phyloP scores from a whole-genome alignment of 2,888 invertebrate genomes.

The Heliconius sara region DNA sequence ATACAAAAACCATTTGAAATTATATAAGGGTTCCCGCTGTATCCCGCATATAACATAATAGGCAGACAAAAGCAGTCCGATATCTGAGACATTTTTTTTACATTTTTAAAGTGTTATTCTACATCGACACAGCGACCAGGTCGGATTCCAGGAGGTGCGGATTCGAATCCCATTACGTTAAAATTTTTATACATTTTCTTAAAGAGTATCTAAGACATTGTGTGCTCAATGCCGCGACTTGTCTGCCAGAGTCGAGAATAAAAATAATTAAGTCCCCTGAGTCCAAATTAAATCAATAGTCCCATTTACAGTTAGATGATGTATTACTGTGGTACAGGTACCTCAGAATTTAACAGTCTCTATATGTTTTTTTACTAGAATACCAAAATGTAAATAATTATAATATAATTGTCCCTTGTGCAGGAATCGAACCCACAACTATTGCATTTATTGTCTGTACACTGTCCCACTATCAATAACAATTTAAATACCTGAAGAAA shows the following conservation, averaged over 20 bases:
- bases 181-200: too few relatives aligned
- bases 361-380: not conserved
- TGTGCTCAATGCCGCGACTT: too few relatives aligned
- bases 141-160: too few relatives aligned
- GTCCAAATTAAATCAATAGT: not conserved
- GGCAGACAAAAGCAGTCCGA: not conserved
- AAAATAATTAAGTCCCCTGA: too few relatives aligned
- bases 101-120: too few relatives aligned
- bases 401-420: not conserved
- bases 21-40: not conserved
- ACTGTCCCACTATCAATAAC: not conserved
- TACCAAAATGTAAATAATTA: too few relatives aligned
- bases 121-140: too few relatives aligned
- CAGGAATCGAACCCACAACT: not conserved
- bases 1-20: not conserved
- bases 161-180: too few relatives aligned
- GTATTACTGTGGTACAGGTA: not conserved
- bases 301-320: not conserved
- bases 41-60: not conserved
- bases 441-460: not conserved
- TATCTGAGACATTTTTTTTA: too few relatives aligned
- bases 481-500: not conserved
- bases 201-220: too few relatives aligned
- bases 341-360: not conserved
- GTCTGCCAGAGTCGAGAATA: too few relatives aligned